These are phyloP conservation scores for Streptopelia turtur DNA, from an alignment of 2,797 vertebrate species.

Conservation along the genomic window DNA sequence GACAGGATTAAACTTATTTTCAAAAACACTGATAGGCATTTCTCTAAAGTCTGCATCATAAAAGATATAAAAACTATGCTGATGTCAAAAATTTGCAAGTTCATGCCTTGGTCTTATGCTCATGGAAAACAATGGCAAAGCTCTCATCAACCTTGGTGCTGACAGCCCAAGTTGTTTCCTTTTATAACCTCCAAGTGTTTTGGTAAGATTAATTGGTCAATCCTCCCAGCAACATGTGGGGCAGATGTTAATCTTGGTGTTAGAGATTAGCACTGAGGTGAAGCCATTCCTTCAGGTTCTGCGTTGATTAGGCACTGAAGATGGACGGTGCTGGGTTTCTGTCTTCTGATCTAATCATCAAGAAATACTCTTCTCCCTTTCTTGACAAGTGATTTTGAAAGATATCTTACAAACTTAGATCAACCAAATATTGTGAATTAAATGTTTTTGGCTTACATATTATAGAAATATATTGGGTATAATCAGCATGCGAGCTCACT, in stretches of 20 bases:
- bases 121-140: neutral
- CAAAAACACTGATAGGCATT: neutral
- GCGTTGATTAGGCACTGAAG: neutral
- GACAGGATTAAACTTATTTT: neutral
- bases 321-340: neutral
- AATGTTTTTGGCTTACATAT: neutral
- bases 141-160: neutral
- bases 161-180: neutral
- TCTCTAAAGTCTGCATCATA: neutral
- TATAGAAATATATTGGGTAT: neutral
- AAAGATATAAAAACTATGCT: neutral
- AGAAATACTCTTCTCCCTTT: neutral
- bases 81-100: neutral
- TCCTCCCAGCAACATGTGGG: neutral
- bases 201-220: neutral
- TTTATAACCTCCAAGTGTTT: neutral
- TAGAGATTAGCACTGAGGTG: neutral
- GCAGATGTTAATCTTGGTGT: neutral
- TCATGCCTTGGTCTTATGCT: fast-evolving
- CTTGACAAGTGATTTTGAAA: neutral
- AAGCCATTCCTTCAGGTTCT: neutral
- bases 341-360: neutral
- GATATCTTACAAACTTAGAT: neutral
- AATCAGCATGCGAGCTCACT: neutral
- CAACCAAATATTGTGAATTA: neutral